Conservation (phyloP, 1,140 invertebrate genomes). For the Delia radicum region DNA sequence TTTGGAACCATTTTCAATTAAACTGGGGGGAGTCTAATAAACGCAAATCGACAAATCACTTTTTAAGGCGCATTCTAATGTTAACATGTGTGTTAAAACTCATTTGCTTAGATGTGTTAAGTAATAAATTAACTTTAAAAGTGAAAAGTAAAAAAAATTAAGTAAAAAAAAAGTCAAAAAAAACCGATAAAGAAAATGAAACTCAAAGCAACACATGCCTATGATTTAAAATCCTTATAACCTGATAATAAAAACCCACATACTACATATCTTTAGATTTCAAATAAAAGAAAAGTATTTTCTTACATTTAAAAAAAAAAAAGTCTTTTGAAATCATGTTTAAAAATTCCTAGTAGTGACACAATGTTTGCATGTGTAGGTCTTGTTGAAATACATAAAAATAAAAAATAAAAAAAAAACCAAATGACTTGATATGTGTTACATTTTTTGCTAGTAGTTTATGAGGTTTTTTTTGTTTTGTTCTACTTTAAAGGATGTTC, state of each 20-base stretch:
- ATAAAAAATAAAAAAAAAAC: background rate
- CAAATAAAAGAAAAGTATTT: background rate
- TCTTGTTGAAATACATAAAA: no score
- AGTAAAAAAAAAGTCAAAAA: background rate
- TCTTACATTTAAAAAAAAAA: background rate
- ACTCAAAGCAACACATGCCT: background rate
- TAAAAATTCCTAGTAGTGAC: background rate
- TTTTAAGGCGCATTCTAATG: no score
- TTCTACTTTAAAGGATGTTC: background rate
- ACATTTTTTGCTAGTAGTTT: background rate
- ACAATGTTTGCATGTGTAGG: no score
- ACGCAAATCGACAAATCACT: no score
- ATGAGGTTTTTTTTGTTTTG: no score
- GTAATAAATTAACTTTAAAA: background rate
- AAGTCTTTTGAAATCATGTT: background rate
- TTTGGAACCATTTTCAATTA: no score
- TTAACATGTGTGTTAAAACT: background rate
- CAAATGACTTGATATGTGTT: background rate
- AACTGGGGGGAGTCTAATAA: no score
- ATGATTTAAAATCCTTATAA: background rate
- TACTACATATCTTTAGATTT: background rate
- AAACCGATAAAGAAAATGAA: background rate
- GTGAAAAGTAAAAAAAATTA: background rate
- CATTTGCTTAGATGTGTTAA: background rate
- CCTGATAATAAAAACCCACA: background rate